Conservation (phyloP, 2,888 invertebrate genomes). For the Xanthorhoe designata region DNA sequence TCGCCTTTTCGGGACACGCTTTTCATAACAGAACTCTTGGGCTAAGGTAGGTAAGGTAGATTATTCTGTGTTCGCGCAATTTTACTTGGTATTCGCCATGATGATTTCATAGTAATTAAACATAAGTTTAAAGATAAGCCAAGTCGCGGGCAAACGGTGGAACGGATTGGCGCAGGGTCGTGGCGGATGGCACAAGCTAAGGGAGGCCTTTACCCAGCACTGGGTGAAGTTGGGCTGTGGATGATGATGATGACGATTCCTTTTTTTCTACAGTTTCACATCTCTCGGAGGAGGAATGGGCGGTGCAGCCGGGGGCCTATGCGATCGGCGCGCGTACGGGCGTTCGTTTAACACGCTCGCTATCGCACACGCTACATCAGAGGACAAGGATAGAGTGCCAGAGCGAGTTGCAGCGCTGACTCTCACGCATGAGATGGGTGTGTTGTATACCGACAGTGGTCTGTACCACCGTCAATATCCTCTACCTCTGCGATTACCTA, state of each 20-base stretch:
- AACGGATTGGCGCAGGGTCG: too few species aligned
- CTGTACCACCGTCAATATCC: neutral
- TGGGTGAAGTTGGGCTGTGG: too few species aligned
- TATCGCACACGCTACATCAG: conserved; percentile 71
- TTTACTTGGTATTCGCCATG: too few species aligned
- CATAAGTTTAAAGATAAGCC: too few species aligned
- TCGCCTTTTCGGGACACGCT: conserved; percentile 82
- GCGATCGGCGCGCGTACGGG: conserved; percentile 77
- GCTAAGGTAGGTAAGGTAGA: conserved; percentile 59
- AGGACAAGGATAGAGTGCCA: conserved; percentile 66
- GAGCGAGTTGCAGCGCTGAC: conserved; percentile 77
- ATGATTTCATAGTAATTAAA: too few species aligned
- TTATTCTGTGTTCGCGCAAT: too few species aligned
- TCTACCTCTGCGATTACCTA: too few species aligned
- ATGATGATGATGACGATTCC: too few species aligned
- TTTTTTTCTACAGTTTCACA: conserved; percentile 68
- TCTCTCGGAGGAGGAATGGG: conserved; percentile 75
- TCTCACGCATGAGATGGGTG: conserved; percentile 78
- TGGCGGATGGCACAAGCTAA: too few species aligned
- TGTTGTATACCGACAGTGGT: neutral
- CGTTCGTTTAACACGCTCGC: conserved; percentile 80
- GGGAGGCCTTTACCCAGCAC: too few species aligned
- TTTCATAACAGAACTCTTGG: conserved; percentile 79
- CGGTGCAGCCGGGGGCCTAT: conserved; percentile 79
- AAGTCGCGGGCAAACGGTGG: too few species aligned